Conservation (phyloP, 2,888 invertebrate genomes). For the Cistogaster globosa region DNA sequence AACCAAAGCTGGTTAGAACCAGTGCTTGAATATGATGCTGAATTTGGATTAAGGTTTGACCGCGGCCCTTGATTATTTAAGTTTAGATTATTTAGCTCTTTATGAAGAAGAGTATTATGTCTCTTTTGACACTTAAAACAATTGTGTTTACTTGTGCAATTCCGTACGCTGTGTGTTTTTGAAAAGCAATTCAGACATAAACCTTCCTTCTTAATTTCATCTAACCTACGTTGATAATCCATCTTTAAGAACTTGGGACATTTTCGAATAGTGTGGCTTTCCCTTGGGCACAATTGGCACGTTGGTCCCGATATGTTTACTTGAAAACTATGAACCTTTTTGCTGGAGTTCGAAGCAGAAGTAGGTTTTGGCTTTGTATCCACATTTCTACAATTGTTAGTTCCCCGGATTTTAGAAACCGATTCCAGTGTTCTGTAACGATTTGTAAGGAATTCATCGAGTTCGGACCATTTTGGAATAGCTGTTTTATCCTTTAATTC, state of each 20-base stretch:
- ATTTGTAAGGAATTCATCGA: no score
- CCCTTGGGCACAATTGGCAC: neutral
- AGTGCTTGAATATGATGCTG: no score
- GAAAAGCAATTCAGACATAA: neutral
- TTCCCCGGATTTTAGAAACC: neutral
- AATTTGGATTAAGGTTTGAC: neutral
- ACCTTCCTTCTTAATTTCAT: neutral
- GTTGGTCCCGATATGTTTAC: neutral
- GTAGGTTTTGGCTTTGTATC: neutral
- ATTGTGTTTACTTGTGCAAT: neutral
- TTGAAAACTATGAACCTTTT: slow-evolving; percentile 1
- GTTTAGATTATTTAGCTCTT: neutral
- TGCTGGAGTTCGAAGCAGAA: neutral
- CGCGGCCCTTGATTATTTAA: neutral
- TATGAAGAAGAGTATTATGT: neutral
- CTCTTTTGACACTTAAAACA: neutral
- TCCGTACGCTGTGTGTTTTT: neutral
- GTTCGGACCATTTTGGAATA: no score
- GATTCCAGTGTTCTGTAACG: neutral
- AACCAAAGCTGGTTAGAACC: no score
- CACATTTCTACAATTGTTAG: neutral
- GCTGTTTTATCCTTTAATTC: neutral
- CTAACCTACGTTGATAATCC: neutral
- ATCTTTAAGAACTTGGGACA: neutral
- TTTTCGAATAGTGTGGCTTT: neutral